Evolutionary conservation across 1,140 invertebrate genomes (phyloP).

Genomic region (Linepithema humile): DNA sequence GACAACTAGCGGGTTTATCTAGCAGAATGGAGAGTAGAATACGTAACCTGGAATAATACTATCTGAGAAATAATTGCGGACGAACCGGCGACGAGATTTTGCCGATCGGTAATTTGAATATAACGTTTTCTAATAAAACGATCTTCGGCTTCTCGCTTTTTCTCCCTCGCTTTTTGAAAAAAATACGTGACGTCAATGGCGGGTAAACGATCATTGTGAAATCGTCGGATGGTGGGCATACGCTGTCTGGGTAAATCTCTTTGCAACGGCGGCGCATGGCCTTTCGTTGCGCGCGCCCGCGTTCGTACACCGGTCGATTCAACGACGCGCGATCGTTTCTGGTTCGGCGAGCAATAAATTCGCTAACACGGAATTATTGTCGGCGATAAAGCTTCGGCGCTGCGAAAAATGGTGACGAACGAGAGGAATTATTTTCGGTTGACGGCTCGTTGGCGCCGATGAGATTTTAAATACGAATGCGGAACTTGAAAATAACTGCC

Average conservation of each 20-base stretch:
- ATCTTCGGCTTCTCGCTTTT: neutral
- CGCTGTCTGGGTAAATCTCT: neutral
- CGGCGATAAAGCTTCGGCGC: constrained; percentile 3
- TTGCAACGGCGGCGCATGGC: neutral
- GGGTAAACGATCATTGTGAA: constrained; percentile 55
- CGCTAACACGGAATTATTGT: constrained; percentile 41
- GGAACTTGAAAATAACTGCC: constrained; percentile 20
- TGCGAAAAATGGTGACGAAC: constrained; percentile 22
- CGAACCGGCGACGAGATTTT: constrained; percentile 67
- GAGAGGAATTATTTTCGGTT: constrained; percentile 37
- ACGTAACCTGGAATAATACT: constrained; percentile 58
- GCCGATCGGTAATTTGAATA: constrained; percentile 70
- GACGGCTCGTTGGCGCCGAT: constrained; percentile 30
- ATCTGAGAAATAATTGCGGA: constrained; percentile 71
- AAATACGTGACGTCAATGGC: constrained; percentile 20
- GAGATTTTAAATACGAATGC: constrained; percentile 17
- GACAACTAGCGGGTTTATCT: constrained; percentile 52
- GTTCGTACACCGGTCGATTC: neutral
- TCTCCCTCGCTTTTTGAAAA: neutral
- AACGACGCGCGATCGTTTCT: constrained; percentile 6
- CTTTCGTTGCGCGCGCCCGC: neutral
- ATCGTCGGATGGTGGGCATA: neutral
- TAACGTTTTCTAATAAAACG: constrained; percentile 69
- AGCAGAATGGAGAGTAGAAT: constrained; percentile 32
- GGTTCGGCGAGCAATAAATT: constrained; percentile 43